Evolutionary conservation across 2,113 vertebrate species (phyloP), one percentile per base, ranked within the genome.

Genomic region (Gopherus evgoodei): DNA sequence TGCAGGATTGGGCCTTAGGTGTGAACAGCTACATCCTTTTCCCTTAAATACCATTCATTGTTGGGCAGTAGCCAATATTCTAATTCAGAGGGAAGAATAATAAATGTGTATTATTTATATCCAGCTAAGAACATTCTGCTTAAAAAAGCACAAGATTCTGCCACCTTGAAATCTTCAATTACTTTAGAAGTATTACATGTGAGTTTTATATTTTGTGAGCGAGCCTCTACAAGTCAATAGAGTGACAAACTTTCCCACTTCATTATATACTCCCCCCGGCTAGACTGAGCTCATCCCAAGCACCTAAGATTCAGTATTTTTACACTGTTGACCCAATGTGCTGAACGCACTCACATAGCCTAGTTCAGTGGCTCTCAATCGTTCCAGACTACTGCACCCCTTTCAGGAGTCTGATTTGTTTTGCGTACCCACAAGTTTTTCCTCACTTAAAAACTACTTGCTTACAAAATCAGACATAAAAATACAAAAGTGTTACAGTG

Each of bases 101-200:
- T 1, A 0, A 62, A 62, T 62, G 50, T 0, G 1, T 54, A 84
- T 19, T 42, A 3, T 44, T 59, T 75, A 1, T 1, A 0, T n/a
- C 44, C 80, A 53, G 1, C 44, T 85, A 52, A 69, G 17, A 38
- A 50, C 27, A 44, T n/a, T 69, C 7, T 14, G 2, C 35, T 72
- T 19, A 19, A 69, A 38, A 72, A 69, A 81, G 52, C 21, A 52
- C 49, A 65, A 38, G 53, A 54, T 72, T 72, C n/a, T 72, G 65
- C 65, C n/a, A 72, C 35, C n/a, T 72, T 38, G 29, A 47, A 81
- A 65, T 53, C 49, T 35, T 82, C 75, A 53, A 17, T 76, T 57
- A 44, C 42, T 47, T 59, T 38, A n/a, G 59, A 35, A 56, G 29
- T 75, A 27, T 19, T 56, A 72, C 13, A 83, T 52, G 65, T 11